Percentiles rank a stretch among this genome's conserved stretches.
Evolutionary conservation across 2,113 vertebrate genomes (phyloP).

Genomic region (Zapus hudsonius): DNA sequence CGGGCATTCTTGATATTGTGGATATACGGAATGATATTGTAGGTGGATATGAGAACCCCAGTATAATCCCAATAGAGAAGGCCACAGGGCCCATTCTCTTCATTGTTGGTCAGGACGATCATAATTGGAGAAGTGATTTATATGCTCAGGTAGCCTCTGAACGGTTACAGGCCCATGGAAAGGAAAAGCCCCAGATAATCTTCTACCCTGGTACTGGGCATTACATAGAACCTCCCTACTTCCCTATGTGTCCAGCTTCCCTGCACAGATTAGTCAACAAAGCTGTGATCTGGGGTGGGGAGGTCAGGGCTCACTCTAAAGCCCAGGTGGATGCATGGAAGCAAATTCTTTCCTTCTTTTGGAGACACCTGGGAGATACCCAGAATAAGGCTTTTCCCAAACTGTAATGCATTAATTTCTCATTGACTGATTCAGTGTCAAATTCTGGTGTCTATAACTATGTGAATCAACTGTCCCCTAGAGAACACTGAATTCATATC

Average conservation of each 20-base stretch:
- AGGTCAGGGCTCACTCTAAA: conserved; percentile 87
- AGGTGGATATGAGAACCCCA: conserved; percentile 79
- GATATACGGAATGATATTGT: conserved; percentile 83
- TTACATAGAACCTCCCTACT: conserved; percentile 92
- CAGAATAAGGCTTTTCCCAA: conserved; percentile 51
- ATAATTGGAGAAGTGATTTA: conserved; percentile 91
- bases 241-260: conserved; percentile 87
- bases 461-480: not conserved
- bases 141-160: conserved; percentile 86
- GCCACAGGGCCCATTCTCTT: conserved; percentile 90
- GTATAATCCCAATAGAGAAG: conserved; percentile 90
- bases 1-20: conserved; percentile 84
- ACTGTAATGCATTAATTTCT: conserved; percentile 62
- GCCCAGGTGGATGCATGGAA: conserved; percentile 92
- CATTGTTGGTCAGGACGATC: conserved; percentile 91
- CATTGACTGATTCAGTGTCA: conserved; percentile 17
- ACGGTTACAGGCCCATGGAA: conserved; percentile 86
- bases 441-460: not conserved
- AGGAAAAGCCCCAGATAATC: conserved; percentile 86
- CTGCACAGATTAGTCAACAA: conserved; percentile 83
- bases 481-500: conserved; percentile 14
- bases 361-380: conserved; percentile 82
- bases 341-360: conserved; percentile 88
- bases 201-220: conserved; percentile 92
- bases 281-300: conserved; percentile 89